Evolutionary conservation across 1,140 invertebrate species (phyloP), one percentile per base, ranked within the genome.

Genomic region (Drosophila setifemur): DNA sequence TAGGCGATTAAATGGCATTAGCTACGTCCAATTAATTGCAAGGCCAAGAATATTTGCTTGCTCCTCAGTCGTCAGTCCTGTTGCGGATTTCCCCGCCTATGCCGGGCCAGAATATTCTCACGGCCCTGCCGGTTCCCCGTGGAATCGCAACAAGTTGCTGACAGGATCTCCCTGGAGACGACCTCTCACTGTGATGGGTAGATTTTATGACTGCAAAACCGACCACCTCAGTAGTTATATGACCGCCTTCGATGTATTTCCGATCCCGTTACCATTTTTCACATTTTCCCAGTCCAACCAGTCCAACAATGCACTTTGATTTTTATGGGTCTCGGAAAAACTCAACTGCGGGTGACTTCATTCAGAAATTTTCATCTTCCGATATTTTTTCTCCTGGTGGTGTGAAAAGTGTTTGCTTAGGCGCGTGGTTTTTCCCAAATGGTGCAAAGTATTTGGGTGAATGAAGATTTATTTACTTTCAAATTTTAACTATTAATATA

Each of bases 161-260:
- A 40, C 68, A 39, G 29, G 54, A 49, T 50, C 39, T 25, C 37
- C 6, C 58, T 28, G 39, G 39, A 11, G 28, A 44, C 31, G 21
- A 26, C 40, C 19, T 45, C 64, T 35, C 9, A 49, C 45, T 35
- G 42, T 19, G 54, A 11, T 11, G 39, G 44, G 37, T 53, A 39
- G 9, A 48, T 69, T 82, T 83, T 83, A 82, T 77, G 78, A 33
- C 68, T 44, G 50, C 44, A 25, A 78, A 85, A 82, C 78, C 78
- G 78, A 82, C 78, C 78, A 82, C 79, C 78, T 78, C 78, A 85
- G 78, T 85, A 85, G 78, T 78, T 78, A 63, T 81, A 79, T 40
- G 61, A 3, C 31, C 33, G 18, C 37, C 26, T 57, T 48, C 19
- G 1, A 2, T 25, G 9, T 39, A 33, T 55, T 58, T 14, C 28